Conservation (phyloP, 2,888 invertebrate genomes). For the Leucania comma region DNA sequence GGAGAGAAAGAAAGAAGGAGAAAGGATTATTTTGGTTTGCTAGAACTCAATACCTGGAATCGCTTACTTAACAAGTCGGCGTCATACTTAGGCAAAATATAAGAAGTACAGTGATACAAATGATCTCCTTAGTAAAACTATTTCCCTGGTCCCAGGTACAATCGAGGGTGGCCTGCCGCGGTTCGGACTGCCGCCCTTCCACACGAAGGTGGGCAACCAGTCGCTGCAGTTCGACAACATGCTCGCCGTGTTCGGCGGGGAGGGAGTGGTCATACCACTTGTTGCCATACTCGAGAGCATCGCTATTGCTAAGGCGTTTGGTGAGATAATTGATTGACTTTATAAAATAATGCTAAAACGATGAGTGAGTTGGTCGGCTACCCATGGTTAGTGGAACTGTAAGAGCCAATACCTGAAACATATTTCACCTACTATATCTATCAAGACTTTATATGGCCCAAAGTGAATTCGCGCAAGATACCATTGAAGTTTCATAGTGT, state of each 20-base stretch:
- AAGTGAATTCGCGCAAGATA: no score
- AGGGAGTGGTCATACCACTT: constrained; percentile 93
- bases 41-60: no score
- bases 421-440: no score
- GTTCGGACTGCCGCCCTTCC: constrained; percentile 93
- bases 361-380: no score
- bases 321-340: constrained; percentile 80
- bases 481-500: no score
- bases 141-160: constrained; percentile 78
- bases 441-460: no score
- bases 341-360: no score
- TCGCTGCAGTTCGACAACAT: constrained; percentile 92
- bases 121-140: not conserved
- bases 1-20: not conserved
- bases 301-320: constrained; percentile 94
- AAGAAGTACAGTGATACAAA: no score
- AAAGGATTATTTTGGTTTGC: not conserved
- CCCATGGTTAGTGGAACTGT: no score
- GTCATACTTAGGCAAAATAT: no score
- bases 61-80: no score
- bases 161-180: constrained; percentile 93
- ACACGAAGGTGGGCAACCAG: constrained; percentile 89
- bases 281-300: constrained; percentile 94
- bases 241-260: constrained; percentile 91
- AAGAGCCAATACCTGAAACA: no score